Percentiles rank a stretch among this genome's conserved stretches.
These are phyloP conservation scores for Torymus tubicola DNA, from an alignment of 2,888 invertebrate species.

Conservation along the genomic window DNA sequence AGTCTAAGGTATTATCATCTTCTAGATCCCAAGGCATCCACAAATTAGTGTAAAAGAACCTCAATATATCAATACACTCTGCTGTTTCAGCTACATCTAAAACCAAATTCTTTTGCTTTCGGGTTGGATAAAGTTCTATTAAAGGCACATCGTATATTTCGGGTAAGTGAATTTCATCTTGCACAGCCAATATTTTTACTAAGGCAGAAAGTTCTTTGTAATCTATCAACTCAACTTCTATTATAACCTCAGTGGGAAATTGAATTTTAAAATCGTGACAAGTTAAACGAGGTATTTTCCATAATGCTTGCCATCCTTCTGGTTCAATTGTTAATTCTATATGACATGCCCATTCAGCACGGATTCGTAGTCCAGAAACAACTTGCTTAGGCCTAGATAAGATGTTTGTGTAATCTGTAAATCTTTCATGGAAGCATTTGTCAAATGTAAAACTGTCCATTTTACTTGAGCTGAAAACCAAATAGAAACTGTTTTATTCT, in stretches of 20 bases:
- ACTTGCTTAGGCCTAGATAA: conserved; percentile 75
- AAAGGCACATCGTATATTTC: conserved; percentile 80
- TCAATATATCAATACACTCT: conserved; percentile 81
- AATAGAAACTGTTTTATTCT: too few relatives aligned
- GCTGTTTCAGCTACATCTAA: conserved; percentile 81
- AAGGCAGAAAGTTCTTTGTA: conserved; percentile 79
- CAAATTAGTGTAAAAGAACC: conserved; percentile 82
- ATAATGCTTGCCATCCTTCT: conserved; percentile 84
- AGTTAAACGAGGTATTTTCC: conserved; percentile 82
- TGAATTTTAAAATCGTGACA: conserved; percentile 82
- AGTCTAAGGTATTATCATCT: conserved; percentile 80
- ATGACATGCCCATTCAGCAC: conserved; percentile 79
- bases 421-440: conserved; percentile 79
- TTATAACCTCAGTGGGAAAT: conserved; percentile 82
- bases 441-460: conserved; percentile 81
- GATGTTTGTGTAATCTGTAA: conserved; percentile 78
- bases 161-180: conserved; percentile 81
- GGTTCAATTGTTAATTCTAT: conserved; percentile 81
- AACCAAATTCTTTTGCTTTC: conserved; percentile 79
- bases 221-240: conserved; percentile 80
- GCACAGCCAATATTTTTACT: conserved; percentile 81
- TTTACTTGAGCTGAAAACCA: conserved; percentile 22
- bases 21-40: conserved; percentile 86
- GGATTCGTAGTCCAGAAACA: conserved; percentile 78
- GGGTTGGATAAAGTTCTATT: conserved; percentile 82